These are phyloP conservation scores for Phalacrocorax pelagicus DNA, from an alignment of 2,113 vertebrate species.

Conservation along the genomic window DNA sequence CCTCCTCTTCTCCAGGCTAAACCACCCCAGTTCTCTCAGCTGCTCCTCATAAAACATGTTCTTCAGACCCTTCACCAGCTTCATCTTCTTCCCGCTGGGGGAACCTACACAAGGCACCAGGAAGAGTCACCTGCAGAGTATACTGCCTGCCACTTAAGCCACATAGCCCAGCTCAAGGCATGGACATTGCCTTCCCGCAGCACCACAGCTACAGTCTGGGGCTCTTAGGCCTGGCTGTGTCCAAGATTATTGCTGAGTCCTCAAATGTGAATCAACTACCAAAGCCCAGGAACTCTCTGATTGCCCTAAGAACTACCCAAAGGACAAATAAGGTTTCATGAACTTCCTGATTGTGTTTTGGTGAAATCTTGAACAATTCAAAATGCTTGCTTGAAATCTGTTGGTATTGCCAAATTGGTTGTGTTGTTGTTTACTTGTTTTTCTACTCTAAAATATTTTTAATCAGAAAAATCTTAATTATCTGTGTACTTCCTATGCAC, in stretches of 20 bases:
- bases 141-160: background rate
- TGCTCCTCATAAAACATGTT: no score
- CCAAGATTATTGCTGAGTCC: background rate
- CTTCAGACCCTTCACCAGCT: no score
- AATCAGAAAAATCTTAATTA: background rate
- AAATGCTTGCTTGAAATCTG: background rate
- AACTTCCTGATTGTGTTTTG: background rate
- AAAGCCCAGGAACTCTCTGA: background rate
- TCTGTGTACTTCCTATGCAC: background rate
- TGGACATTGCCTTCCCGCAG: background rate
- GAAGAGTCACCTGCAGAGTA: background rate
- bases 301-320: background rate
- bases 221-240: background rate
- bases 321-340: background rate
- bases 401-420: background rate
- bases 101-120: background rate
- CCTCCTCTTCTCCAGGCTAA: no score
- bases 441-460: background rate
- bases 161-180: background rate
- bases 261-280: background rate
- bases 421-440: rapidly evolving
- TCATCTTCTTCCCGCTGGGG: background rate
- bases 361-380: background rate
- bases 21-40: no score
- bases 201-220: background rate